Evolutionary conservation across 2,797 vertebrate species (phyloP), one percentile per base, ranked within the genome.

Genomic region (Dicrostonyx torquatus): DNA sequence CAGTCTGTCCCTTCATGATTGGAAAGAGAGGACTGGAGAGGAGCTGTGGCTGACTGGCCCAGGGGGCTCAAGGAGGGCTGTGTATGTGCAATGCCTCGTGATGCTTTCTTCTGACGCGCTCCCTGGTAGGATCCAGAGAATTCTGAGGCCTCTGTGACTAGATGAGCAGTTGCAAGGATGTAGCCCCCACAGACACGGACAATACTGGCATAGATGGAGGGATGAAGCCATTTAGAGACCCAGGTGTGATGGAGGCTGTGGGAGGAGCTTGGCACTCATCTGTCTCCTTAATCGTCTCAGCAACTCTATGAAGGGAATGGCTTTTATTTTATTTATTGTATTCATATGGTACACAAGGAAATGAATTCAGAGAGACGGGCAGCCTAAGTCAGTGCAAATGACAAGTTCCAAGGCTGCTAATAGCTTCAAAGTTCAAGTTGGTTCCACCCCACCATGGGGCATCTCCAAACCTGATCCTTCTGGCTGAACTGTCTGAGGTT

Each of bases 211-310:
- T 10, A 34, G 66, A 75, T 26, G 40, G 18, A 55, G 22, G 50
- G 45, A 5, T 4, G 17, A 20, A 13, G 2, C 24, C 26, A 12
- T 7, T n/a, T 11, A n/a, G 15, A 26, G 0, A 20, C 40, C 72
- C 15, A 12, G 2, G 43, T 53, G 29, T 43, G 40, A 0, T 6
- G 34, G 11, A 53, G 17, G 34, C 22, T 6, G 8, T 0, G 11
- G 1, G 26, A 68, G 53, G 29, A 31, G 31, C 31, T 9, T 43
- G 2, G 1, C 4, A 4, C 20, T 15, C 37, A 48, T 20, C 2
- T 2, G 45, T 68, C 64, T 12, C 53, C 17, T 73, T 66, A 26
- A 48, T 75, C 40, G 48, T 75, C 66, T 37, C 72, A 82, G 48
- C 26, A 58, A 43, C 29, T 80, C 15, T 29, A 10, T 10, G 40